Conservation (phyloP, 2,113 vertebrate genomes). For the Pterocles gutturalis region DNA sequence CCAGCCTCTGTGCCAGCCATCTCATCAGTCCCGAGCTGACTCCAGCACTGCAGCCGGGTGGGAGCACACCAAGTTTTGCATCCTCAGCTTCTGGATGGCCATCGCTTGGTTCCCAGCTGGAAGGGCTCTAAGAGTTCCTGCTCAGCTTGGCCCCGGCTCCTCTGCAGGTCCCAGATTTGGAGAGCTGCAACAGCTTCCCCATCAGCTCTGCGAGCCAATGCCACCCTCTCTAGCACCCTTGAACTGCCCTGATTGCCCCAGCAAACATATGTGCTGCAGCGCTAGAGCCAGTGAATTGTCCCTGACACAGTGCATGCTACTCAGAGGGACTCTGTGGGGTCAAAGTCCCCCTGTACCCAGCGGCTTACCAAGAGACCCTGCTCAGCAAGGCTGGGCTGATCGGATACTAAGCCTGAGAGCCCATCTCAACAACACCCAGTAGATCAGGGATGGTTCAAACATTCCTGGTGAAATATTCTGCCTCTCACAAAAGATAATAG, state of each 20-base stretch:
- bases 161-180: background rate
- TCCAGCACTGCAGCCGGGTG: background rate
- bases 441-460: background rate
- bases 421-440: background rate
- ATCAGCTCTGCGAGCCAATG: background rate
- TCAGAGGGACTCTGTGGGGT: background rate
- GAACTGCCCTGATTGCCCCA: fast-evolving
- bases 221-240: background rate
- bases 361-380: background rate
- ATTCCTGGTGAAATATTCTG: conserved; percentile 28
- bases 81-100: background rate
- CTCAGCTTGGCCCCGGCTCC: background rate
- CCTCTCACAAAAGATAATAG: conserved; percentile 23
- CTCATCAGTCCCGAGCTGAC: background rate
- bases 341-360: background rate
- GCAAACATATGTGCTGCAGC: fast-evolving
- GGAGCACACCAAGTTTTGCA: background rate
- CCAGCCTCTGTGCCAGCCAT: background rate
- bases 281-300: background rate
- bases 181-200: background rate
- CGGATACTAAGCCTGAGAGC: background rate
- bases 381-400: background rate
- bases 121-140: background rate
- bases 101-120: background rate
- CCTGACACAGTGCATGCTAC: fast-evolving